Conservation (phyloP, 2,113 vertebrate genomes). For the Mugil cephalus region DNA sequence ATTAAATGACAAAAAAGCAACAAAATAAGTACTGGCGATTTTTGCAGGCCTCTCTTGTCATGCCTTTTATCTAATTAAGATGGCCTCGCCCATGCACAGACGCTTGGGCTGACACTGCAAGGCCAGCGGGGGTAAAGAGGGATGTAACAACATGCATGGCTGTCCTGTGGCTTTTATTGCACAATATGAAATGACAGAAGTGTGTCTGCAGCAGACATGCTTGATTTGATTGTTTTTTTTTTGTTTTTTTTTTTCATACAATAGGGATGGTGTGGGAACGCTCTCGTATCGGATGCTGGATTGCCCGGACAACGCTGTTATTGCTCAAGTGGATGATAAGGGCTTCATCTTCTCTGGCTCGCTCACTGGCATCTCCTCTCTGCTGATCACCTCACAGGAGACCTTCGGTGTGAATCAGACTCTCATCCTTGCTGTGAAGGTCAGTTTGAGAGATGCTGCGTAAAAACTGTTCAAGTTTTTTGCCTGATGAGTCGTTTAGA, state of each 20-base stretch:
- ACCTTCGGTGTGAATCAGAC: conserved; percentile 86
- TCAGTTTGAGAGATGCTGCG: conserved; percentile 45
- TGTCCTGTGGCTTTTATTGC: neutral
- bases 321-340: conserved; percentile 88
- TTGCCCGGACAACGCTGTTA: conserved; percentile 83
- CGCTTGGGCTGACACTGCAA: too few relatives aligned
- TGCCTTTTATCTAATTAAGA: too few relatives aligned
- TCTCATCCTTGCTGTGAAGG: conserved; percentile 83
- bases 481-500: neutral
- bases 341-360: conserved; percentile 89
- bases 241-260: neutral
- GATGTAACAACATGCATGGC: too few relatives aligned
- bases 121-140: too few relatives aligned
- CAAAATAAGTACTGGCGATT: too few relatives aligned
- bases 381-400: conserved; percentile 92
- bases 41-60: too few relatives aligned
- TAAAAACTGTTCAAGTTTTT: neutral
- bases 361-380: conserved; percentile 85
- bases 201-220: neutral
- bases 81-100: too few relatives aligned
- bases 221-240: conserved; percentile 1
- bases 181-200: neutral
- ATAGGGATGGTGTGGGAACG: conserved; percentile 87
- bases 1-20: too few relatives aligned
- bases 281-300: conserved; percentile 89